Conservation (phyloP, 2,113 vertebrate genomes). For the Regulus satrapa region DNA sequence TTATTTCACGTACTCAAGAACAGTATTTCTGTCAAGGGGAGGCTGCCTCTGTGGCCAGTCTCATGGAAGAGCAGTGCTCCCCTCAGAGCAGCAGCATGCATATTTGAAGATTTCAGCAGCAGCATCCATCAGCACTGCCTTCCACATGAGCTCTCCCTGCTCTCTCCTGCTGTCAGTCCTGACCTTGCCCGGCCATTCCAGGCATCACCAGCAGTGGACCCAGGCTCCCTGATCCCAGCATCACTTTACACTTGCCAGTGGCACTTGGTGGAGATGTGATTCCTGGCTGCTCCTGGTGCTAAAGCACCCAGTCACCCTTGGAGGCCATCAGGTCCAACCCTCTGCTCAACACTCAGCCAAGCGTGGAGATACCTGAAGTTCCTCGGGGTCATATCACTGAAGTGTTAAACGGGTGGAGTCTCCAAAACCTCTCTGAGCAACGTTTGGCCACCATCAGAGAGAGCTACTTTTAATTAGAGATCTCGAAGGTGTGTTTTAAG, state of each 20-base stretch:
- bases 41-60: background rate
- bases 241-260: background rate
- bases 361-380: background rate
- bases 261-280: background rate
- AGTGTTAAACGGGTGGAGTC: background rate
- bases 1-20: slow-evolving; percentile 61
- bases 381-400: rapidly evolving
- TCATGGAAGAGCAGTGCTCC: background rate
- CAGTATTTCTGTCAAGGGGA: background rate
- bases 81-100: background rate
- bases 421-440: background rate
- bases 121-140: background rate
- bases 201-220: background rate
- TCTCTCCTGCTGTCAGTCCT: background rate
- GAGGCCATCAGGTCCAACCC: background rate
- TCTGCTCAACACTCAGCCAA: background rate
- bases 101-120: background rate
- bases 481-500: background rate
- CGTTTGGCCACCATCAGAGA: background rate
- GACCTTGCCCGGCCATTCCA: background rate
- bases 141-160: background rate
- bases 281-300: background rate
- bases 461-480: no score
- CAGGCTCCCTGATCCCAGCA: background rate
- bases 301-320: background rate